Percentiles rank a stretch among this genome's conserved stretches.
These are phyloP conservation scores for Atethmia centrago DNA, from an alignment of 2,888 invertebrate species.

Conservation along the genomic window DNA sequence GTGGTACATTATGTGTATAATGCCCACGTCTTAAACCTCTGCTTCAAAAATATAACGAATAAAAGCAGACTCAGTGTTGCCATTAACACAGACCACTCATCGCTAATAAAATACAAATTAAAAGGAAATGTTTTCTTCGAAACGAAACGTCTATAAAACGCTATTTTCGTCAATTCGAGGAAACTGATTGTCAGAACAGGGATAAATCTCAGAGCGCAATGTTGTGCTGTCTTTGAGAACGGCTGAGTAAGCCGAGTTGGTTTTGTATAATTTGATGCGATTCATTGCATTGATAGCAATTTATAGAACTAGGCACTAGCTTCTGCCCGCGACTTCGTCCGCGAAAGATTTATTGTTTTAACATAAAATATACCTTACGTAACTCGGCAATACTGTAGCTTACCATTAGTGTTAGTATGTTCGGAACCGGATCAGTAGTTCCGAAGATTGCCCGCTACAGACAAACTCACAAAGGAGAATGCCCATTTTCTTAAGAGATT, in stretches of 20 bases:
- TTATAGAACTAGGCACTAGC: not conserved
- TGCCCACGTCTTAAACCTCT: not conserved
- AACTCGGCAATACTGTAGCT: not conserved
- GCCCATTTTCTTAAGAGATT: too few relatives aligned
- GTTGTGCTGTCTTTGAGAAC: constrained; percentile 15
- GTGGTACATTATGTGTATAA: not conserved
- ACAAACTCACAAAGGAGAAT: too few relatives aligned
- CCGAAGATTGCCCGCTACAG: too few relatives aligned
- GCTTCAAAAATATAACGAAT: not conserved
- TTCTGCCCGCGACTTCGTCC: not conserved
- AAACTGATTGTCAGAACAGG: constrained; percentile 47
- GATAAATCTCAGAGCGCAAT: constrained; percentile 33
- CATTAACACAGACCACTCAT: constrained; percentile 34
- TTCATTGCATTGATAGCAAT: not conserved
- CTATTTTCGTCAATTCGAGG: constrained; percentile 60
- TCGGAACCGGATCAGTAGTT: too few relatives aligned
- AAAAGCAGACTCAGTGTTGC: constrained; percentile 8
- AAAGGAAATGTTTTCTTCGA: constrained; percentile 51
- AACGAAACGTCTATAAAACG: constrained; percentile 55
- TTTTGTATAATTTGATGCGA: not conserved
- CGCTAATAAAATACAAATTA: constrained; percentile 55
- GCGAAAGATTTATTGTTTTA: not conserved
- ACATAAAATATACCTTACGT: not conserved
- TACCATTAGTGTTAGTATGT: not conserved
- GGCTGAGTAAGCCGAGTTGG: not conserved